Base-by-base conservation (phyloP, 2,797 vertebrate genomes). In the Pelodytes ibericus region DNA sequence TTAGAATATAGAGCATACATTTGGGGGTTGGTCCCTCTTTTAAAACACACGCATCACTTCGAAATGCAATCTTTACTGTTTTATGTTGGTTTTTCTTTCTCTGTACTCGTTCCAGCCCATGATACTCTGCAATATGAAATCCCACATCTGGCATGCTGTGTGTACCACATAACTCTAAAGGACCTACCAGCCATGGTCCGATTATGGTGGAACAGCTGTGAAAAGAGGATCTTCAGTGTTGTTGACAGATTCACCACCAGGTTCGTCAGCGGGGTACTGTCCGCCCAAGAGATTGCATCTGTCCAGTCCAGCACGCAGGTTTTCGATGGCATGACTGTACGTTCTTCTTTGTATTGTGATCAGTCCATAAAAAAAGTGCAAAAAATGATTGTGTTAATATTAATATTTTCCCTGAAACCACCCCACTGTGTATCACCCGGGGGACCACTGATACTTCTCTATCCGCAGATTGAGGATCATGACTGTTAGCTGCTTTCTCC, bases 161-260 rank as follows among this genome's bases (percentile, higher is more conserved):
- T 99, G 62, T 99, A 98, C 88, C 96, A 94, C 65, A 93, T 94
- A 81, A 94, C 96, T 0, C 87, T 99, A 81, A 95, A 98, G 85
- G 95, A 99, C 87, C 83, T 99, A 84, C 97, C 98, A 0, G 98
- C 98, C 70, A 99, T 99, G 95, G 96, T 99, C 75, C 92, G 97
- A 2, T 91, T 99, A 53, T 99, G 98, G 96, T 99, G 97, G 97
- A 99, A 96, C 49, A 92, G 95, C 83, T 97, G 96, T 82, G 98
- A 99, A 84, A 99, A 99, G 85, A 94, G 96, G 10, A 94, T 98
- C 80, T 96, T 95, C 86, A 91, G 83, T 8, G 88, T 92, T 0
- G 98, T 95, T 70, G 98, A 99, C 83, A 95, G 92, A 88, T 99
- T 98, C 85, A 99, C 96, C 24, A 96, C 93, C 82, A 97, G 94